Base-by-base conservation (phyloP, 2,888 invertebrate species). In the Heteromurus nitidus region DNA sequence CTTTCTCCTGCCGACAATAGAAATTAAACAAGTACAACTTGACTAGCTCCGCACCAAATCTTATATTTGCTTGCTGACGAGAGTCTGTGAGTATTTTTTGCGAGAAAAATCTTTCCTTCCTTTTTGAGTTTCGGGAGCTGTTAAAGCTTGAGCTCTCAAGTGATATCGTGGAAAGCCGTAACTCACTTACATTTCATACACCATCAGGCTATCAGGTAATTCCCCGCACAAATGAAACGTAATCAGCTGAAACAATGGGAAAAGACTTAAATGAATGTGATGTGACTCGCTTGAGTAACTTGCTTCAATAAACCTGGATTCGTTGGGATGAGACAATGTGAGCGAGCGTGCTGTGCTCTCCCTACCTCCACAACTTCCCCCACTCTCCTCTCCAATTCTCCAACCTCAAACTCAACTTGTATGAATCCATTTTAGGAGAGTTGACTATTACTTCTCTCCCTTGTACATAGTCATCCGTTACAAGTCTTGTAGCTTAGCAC, bases 191-290 rank as follows among this genome's bases (percentile, higher is more conserved):
- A 69, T 62, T 68, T 77, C 77, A 69, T 68, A 60, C 60, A 62
- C 68, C 60, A 68, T 76, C 76, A 69, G 31, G 60, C 68, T 77
- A 77, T 77, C 77, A 77, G 77, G 77, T 75, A 69, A 77, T 69
- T 77, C 69, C 77, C 68, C 67, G 67, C 68, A 75, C 75, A 75
- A 75, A 75, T 75, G 75, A 75, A 75, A 75, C 75, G 75, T 77
- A 77, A 77, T 77, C 77, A 77, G 77, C 62, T 77, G 77, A 77
- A 77, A 77, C 77, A 77, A 77, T 69, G 69, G 77, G 68, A 26
- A 69, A 77, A 47, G 77, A 77, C 77, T 77, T 77, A 77, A 77
- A 77, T 69, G 77, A 77, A 77, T 77, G 68, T 77, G 77, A 77
- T 77, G 69, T 77, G 77, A 77, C 77, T 77, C 69, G 77, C 60